These are phyloP conservation scores for Chaetops frenatus DNA, from an alignment of 2,113 vertebrate species.

Conservation along the genomic window DNA sequence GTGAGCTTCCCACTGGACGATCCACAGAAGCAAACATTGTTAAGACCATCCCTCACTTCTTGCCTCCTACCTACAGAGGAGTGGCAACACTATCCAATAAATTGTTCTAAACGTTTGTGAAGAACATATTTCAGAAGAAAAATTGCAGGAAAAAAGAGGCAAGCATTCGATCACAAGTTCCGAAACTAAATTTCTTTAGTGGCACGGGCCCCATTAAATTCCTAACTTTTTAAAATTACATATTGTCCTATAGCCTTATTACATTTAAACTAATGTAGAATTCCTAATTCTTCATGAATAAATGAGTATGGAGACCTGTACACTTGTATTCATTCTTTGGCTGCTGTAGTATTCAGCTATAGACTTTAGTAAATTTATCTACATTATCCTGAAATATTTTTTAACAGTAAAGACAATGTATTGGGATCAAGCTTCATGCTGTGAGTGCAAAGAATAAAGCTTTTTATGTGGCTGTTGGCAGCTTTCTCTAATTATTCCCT, in stretches of 20 bases:
- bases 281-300: neutral
- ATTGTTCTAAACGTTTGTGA: neutral
- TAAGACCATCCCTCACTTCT: neutral
- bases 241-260: neutral
- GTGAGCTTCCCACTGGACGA: neutral
- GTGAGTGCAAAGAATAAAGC: neutral
- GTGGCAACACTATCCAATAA: neutral
- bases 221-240: neutral
- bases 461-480: neutral
- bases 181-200: neutral
- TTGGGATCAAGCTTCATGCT: neutral
- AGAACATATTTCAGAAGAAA: neutral
- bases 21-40: neutral
- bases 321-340: neutral
- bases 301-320: neutral
- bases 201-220: neutral
- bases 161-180: neutral
- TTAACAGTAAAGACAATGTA: neutral
- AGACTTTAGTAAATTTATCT: neutral
- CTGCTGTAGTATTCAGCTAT: accelerated
- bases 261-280: neutral
- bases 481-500: neutral
- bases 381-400: neutral
- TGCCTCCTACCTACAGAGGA: neutral
- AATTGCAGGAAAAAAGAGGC: neutral